phyloP scores from a whole-genome alignment of 1,140 invertebrate species.

The Aphis craccivora region DNA sequence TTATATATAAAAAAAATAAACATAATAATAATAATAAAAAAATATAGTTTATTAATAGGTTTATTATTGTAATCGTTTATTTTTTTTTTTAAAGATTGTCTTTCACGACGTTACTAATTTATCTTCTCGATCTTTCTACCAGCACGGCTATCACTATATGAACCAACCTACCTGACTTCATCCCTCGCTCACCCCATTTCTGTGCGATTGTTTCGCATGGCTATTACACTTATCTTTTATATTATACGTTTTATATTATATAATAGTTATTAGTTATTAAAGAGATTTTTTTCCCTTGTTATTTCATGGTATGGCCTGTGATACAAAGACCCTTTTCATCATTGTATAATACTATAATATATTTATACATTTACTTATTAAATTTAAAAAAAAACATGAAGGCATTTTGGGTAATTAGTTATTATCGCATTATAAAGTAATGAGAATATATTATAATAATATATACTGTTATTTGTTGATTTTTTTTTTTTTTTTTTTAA shows the following conservation, averaged over 20 bases:
- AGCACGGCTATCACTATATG: neutral
- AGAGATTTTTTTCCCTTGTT: neutral
- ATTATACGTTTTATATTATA: neutral
- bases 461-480: neutral
- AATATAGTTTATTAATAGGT: neutral
- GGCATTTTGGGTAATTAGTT: neutral
- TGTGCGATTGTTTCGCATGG: slow-evolving; percentile 16
- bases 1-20: neutral
- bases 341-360: neutral
- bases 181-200: slow-evolving; percentile 38
- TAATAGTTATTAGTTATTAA: neutral
- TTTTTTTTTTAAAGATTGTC: slow-evolving; percentile 6
- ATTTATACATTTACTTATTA: neutral
- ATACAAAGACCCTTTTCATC: neutral
- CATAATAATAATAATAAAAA: neutral
- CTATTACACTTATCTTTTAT: slow-evolving; percentile 19
- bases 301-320: neutral
- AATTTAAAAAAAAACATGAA: neutral
- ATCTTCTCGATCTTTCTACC: slow-evolving; percentile 32
- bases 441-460: neutral
- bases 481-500: neutral
- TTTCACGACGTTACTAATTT: slow-evolving; percentile 14
- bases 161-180: neutral
- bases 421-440: neutral
- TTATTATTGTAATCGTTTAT: slow-evolving; percentile 22